Evolutionary conservation across 1,140 invertebrate species (phyloP).

Genomic region (Pseudobourletiella spinata): DNA sequence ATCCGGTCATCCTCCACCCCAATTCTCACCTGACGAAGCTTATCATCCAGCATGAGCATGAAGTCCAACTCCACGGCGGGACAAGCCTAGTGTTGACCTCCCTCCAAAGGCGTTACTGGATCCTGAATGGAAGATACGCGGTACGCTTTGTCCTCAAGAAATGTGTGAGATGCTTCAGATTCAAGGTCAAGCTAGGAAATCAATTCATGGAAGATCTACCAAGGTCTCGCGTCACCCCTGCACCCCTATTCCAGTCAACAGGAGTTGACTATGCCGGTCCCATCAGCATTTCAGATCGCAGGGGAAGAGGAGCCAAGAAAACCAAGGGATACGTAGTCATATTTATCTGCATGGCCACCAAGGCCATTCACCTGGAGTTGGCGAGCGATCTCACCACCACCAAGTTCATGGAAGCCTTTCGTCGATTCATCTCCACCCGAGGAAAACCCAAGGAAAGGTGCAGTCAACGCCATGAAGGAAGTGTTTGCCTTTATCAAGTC

Average conservation of each 20-base stretch:
- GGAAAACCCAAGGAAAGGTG: too few species aligned
- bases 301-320: not conserved
- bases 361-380: constrained; percentile 37
- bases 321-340: constrained; percentile 33
- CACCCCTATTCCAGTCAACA: constrained; percentile 33
- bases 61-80: constrained; percentile 38
- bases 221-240: constrained; percentile 30
- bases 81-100: constrained; percentile 36
- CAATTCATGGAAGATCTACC: constrained; percentile 39
- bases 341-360: constrained; percentile 27
- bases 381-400: constrained; percentile 28
- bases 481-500: too few species aligned
- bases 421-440: constrained; percentile 31
- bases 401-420: constrained; percentile 29
- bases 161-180: constrained; percentile 37
- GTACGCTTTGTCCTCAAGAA: constrained; percentile 33
- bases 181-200: not conserved
- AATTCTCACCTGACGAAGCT: constrained; percentile 34
- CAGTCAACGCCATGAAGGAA: too few species aligned
- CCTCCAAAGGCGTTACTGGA: constrained; percentile 34
- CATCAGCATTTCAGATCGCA: not conserved
- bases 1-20: not conserved
- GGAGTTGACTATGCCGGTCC: constrained; percentile 40
- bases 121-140: constrained; percentile 32
- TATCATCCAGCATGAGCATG: constrained; percentile 39